Evolutionary conservation across 2,797 vertebrate species (phyloP).

Genomic region (Enteromius trimaculatus): DNA sequence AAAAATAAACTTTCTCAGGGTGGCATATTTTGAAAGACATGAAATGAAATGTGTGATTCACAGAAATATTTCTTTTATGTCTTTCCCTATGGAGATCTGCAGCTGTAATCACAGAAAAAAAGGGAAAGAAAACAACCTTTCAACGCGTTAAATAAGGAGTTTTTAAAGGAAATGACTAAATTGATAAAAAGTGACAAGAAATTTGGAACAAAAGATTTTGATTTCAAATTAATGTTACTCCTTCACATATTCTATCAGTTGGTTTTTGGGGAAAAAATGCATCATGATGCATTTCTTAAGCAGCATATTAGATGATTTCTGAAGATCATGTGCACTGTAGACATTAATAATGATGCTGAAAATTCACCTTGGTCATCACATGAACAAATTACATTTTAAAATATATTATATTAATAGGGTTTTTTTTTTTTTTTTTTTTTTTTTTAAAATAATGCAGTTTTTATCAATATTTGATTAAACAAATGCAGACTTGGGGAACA

Average conservation of each 20-base stretch:
- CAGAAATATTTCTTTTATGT: neutral
- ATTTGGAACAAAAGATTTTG: neutral
- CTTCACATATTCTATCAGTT: neutral
- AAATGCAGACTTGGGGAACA: neutral
- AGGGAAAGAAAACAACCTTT: neutral
- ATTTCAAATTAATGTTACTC: neutral
- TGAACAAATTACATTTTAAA: neutral
- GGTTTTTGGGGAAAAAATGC: neutral
- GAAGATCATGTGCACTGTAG: neutral
- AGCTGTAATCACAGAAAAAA: neutral
- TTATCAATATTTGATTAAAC: neutral
- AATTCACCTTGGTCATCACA: neutral
- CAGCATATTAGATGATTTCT: neutral
- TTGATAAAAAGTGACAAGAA: neutral
- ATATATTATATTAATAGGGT: neutral
- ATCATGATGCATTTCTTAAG: neutral
- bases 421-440: too few species aligned
- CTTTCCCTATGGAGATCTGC: neutral
- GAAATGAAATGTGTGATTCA: neutral
- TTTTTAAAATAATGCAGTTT: neutral
- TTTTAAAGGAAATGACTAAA: neutral
- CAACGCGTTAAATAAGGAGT: neutral
- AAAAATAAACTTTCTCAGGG: neutral
- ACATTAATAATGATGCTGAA: neutral
- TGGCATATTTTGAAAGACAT: neutral